Percentiles rank a stretch among this genome's conserved stretches.
Evolutionary conservation across 2,797 vertebrate species (phyloP).

Genomic region (Cryptoprocta ferox): DNA sequence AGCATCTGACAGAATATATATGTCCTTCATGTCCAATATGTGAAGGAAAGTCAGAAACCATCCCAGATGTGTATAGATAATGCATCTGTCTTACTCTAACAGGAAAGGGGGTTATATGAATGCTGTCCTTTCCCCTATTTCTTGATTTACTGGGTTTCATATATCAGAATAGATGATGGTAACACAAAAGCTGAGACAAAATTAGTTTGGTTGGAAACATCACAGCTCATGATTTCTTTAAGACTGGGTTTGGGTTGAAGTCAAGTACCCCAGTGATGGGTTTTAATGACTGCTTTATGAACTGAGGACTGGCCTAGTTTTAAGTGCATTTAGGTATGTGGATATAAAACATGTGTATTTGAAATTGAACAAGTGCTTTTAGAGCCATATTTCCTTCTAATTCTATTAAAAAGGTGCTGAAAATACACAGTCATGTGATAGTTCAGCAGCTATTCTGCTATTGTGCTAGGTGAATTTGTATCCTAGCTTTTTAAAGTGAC

Average conservation of each 20-base stretch:
- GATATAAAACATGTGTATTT: slow-evolving; percentile 68
- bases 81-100: neutral
- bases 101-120: neutral
- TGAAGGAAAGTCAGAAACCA: neutral
- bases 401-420: slow-evolving; percentile 56
- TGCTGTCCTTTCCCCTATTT: neutral
- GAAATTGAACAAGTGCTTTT: slow-evolving; percentile 10
- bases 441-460: neutral
- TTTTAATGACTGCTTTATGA: slow-evolving; percentile 76
- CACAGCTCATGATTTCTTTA: neutral
- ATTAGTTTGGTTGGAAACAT: slow-evolving; percentile 34
- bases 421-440: neutral
- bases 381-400: slow-evolving; percentile 55
- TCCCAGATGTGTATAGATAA: neutral
- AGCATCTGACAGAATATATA: neutral
- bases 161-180: neutral
- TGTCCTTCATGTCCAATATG: neutral
- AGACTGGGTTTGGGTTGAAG: slow-evolving; percentile 59
- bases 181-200: neutral
- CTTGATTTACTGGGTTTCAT: neutral
- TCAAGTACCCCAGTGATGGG: slow-evolving; percentile 65
- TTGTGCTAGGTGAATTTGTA: neutral
- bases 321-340: slow-evolving; percentile 68
- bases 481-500: neutral
- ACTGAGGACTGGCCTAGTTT: slow-evolving; percentile 81